These are phyloP conservation scores for Bombus soroeensis DNA, from an alignment of 1,140 invertebrate genomes.

Conservation along the genomic window DNA sequence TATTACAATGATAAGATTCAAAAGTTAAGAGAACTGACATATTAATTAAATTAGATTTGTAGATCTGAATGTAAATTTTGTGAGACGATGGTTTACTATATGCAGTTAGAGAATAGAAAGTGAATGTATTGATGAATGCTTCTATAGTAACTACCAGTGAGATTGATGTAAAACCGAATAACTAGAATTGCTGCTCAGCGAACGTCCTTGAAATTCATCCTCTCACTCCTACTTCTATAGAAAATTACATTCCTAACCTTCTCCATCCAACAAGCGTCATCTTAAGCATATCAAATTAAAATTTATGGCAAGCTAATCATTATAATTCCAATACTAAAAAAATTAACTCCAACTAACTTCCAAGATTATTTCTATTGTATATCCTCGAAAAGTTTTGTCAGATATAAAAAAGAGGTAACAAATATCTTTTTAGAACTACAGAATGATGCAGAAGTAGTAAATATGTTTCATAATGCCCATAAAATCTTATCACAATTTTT, in stretches of 20 bases:
- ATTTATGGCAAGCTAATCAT: too few species aligned
- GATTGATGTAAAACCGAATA: constrained; percentile 7
- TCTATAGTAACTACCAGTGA: not conserved
- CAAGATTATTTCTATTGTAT: too few species aligned
- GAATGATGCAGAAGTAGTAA: too few species aligned
- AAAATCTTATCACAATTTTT: too few species aligned
- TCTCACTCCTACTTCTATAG: not conserved
- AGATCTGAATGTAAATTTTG: not conserved
- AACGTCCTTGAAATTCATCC: constrained; percentile 19
- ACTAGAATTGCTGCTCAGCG: not conserved
- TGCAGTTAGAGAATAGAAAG: not conserved
- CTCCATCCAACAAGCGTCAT: not conserved
- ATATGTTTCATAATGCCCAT: too few species aligned
- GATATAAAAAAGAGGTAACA: too few species aligned
- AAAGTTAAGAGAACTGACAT: not conserved
- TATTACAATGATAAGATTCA: not conserved
- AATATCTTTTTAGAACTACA: too few species aligned
- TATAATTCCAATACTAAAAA: too few species aligned
- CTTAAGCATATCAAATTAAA: not conserved
- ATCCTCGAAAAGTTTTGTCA: too few species aligned
- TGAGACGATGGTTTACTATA: not conserved
- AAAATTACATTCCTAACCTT: not conserved
- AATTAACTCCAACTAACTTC: too few species aligned
- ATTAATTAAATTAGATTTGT: not conserved
- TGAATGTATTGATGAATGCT: constrained; percentile 15